Evolutionary conservation across 2,888 invertebrate species (phyloP).

Genomic region (Hypomecis atomaria): DNA sequence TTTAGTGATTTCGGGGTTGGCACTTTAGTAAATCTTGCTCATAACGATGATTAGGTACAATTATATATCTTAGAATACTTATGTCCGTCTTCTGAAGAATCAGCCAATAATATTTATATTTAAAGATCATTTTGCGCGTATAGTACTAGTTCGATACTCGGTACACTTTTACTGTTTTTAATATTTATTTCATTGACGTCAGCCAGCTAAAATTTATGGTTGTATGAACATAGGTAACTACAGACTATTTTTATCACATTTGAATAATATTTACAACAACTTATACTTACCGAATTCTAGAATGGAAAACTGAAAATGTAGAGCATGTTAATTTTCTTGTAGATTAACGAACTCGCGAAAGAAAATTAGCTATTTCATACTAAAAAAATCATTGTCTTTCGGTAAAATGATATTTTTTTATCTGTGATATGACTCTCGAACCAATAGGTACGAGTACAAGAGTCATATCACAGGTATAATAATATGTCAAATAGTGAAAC

Average conservation of each 20-base stretch:
- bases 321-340: neutral
- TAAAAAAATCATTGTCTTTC: too few species aligned
- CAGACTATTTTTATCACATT: constrained; percentile 2
- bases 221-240: constrained; percentile 5
- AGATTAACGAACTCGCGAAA: too few species aligned
- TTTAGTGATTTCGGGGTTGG: too few species aligned
- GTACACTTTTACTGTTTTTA: constrained; percentile 5
- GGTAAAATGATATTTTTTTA: too few species aligned
- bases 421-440: too few species aligned
- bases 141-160: neutral
- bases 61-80: neutral
- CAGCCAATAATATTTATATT: too few species aligned
- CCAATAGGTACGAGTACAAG: too few species aligned
- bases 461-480: too few species aligned
- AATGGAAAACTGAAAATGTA: constrained; percentile 3
- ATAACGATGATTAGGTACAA: neutral
- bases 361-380: too few species aligned
- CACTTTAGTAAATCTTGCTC: too few species aligned
- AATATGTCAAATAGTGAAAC: too few species aligned
- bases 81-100: neutral
- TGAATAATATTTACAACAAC: constrained; percentile 9
- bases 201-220: constrained; percentile 6
- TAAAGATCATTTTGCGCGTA: neutral
- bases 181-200: constrained; percentile 17
- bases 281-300: constrained; percentile 1